Base-by-base conservation (phyloP, 2,797 vertebrate species). In the Poecilia velifera region DNA sequence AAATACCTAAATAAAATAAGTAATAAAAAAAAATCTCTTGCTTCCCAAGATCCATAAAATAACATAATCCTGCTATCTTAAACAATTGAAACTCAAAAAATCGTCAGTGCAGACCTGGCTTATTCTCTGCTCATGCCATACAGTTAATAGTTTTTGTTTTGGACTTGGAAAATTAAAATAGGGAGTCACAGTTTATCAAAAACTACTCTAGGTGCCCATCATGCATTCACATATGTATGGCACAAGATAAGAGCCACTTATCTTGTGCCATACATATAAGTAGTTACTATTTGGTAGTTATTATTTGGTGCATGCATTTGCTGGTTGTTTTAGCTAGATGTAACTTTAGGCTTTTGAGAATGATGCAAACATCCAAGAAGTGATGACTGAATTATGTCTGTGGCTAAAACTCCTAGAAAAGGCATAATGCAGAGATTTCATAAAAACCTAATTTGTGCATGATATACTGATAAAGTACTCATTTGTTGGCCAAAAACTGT, bases 401-500 rank as follows among this genome's bases (percentile, higher is more conserved):
- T 10, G 4, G 20, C 36, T 41, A 66, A 64, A 66, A 39, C 7
- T 4, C 18, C 7, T 6, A 66, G 20, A 66, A 66, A 66, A 70
- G 39, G 10, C 22, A n/a, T 4, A 66, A 22, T 66, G 20, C 9
- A 22, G 0, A 39, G 12, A 66, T 66, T 20, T 36, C 8, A 39
- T 22, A 70, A 43, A 4, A 14, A 70, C 4, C 10, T 43, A 43
- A 70, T n/a, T n/a, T 10, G 22, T 70, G 9, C 66, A 70, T 5
- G 9, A n/a, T 45, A 45, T 45, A 3, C 5, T 16, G 41, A 25
- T 14, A n/a, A 45, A 45, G 6, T n/a, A 43, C 5, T 70, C 12
- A 71, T 71, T n/a, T 13, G 13, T 41, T 62, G 28, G 34, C 13
- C 41, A 22, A 47, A 34, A 76, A 74, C 84, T 68, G 74, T 12